These are phyloP conservation scores for Gobio gobio DNA, from an alignment of 2,113 vertebrate species.

Conservation along the genomic window DNA sequence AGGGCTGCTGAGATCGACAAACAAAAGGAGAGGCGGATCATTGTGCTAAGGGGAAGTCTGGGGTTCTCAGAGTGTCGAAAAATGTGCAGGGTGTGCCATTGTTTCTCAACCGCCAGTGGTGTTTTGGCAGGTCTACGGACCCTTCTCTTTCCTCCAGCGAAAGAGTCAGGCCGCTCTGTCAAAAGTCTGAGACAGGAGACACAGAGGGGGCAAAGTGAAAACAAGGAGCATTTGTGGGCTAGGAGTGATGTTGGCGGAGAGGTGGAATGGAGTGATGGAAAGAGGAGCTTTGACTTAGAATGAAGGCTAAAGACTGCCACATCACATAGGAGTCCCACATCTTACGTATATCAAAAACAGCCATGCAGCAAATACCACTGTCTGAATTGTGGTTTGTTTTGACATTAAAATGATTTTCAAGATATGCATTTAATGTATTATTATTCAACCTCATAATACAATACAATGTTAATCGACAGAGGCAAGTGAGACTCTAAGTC, in stretches of 20 bases:
- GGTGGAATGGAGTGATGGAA: constrained; percentile 62
- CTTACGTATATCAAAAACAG: constrained; percentile 57
- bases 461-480: constrained; percentile 27
- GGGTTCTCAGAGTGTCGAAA: constrained; percentile 68
- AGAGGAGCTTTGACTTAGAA: constrained; percentile 61
- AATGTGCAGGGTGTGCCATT: constrained; percentile 76
- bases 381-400: constrained; percentile 59
- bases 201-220: constrained; percentile 61
- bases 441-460: constrained; percentile 21
- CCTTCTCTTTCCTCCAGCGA: constrained; percentile 67
- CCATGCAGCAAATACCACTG: constrained; percentile 57
- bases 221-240: constrained; percentile 74
- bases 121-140: constrained; percentile 67
- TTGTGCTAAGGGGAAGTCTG: constrained; percentile 64
- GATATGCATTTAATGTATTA: background rate
- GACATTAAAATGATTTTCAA: constrained; percentile 56
- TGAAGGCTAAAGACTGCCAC: constrained; percentile 59
- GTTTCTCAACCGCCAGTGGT: constrained; percentile 70
- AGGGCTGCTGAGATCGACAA: constrained; percentile 70
- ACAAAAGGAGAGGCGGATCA: constrained; percentile 72
- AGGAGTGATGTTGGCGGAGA: constrained; percentile 65
- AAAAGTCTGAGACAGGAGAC: constrained; percentile 68
- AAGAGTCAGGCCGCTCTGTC: constrained; percentile 64
- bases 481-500: constrained; percentile 5
- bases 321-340: constrained; percentile 61